Conservation (phyloP, 2,888 invertebrate species). For the Protonemura montana region DNA sequence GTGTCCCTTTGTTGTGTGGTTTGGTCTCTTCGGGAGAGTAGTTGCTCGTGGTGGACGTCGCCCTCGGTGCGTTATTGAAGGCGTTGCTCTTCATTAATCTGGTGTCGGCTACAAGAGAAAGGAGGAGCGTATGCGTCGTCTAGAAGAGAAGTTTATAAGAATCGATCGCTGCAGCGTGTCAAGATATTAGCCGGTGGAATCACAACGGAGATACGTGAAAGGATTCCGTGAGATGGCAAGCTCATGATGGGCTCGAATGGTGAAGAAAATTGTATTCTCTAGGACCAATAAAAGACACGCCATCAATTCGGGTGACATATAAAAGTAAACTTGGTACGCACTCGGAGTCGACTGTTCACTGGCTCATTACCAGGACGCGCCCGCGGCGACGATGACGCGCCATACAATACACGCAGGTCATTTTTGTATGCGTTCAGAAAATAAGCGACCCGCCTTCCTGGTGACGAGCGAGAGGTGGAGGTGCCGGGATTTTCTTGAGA, state of each 20-base stretch:
- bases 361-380: background rate
- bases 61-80: constrained; percentile 40
- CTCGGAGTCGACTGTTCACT: background rate
- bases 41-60: background rate
- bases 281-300: constrained; percentile 36
- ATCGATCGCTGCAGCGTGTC: constrained; percentile 42
- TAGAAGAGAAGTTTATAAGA: constrained; percentile 40
- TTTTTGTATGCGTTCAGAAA: background rate
- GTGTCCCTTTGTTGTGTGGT: background rate
- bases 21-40: background rate
- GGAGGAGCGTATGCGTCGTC: constrained; percentile 38
- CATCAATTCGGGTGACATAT: constrained; percentile 35
- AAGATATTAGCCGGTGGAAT: constrained; percentile 44
- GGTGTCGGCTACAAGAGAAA: constrained; percentile 45
- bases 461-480: background rate
- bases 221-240: constrained; percentile 24
- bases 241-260: constrained; percentile 41
- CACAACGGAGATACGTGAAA: constrained; percentile 34
- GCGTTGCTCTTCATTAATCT: constrained; percentile 48
- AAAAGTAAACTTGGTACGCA: constrained; percentile 32
- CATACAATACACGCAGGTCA: background rate
- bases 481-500: background rate
- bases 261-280: constrained; percentile 40
- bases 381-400: background rate
- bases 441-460: background rate